phyloP scores from a whole-genome alignment of 2,888 invertebrate genomes.

The Cryptocheilus praepositus region DNA sequence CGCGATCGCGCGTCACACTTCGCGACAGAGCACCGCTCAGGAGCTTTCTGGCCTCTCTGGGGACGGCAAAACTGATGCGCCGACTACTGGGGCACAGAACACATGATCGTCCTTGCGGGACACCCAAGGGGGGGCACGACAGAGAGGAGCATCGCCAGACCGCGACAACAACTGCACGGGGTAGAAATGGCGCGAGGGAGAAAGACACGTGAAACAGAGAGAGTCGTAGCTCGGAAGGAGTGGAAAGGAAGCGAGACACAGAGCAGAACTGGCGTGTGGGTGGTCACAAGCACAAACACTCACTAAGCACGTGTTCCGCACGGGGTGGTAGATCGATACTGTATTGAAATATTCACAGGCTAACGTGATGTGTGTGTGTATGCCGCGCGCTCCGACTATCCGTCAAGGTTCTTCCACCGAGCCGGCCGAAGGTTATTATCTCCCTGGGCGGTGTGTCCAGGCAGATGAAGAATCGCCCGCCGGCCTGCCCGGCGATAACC shows the following conservation, averaged over 20 bases:
- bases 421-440: slow-evolving; percentile 35
- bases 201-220: slow-evolving; percentile 5
- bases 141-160: too few relatives aligned
- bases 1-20: too few relatives aligned
- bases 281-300: slow-evolving; percentile 28
- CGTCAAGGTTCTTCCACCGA: slow-evolving; percentile 37
- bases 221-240: background rate
- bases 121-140: slow-evolving; percentile 7
- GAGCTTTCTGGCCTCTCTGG: too few relatives aligned
- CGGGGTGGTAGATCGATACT: slow-evolving; percentile 29
- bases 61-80: too few relatives aligned
- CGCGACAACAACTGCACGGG: background rate
- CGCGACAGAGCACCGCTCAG: too few relatives aligned
- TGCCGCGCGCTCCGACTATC: background rate
- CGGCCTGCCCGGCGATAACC: too few relatives aligned
- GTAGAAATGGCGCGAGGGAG: background rate
- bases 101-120: background rate
- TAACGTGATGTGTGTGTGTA: slow-evolving; percentile 34
- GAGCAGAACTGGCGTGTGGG: background rate
- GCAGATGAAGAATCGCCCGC: too few relatives aligned
- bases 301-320: slow-evolving; percentile 39
- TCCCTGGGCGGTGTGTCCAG: background rate
- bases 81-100: too few relatives aligned
- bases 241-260: too few relatives aligned
- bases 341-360: slow-evolving; percentile 52